phyloP scores from a whole-genome alignment of 2,113 vertebrate genomes.

The Epinephelus moara region DNA sequence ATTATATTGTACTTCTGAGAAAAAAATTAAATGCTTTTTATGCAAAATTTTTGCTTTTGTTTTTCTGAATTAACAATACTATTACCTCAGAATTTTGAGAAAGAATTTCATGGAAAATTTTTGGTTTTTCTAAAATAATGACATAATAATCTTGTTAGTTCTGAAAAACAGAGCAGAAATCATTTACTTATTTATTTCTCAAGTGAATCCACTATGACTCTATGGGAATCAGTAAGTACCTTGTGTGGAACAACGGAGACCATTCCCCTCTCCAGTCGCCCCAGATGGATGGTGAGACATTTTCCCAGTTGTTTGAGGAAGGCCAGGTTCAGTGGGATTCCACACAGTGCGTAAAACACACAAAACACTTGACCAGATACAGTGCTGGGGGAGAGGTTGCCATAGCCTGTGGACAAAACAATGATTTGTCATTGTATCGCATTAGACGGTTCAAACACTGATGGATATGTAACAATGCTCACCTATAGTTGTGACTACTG shows the following conservation, averaged over 20 bases:
- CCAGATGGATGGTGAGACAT: conserved; percentile 85
- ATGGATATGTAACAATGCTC: conserved; percentile 48
- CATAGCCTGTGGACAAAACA: conserved; percentile 85
- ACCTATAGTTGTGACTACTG: conserved; percentile 95
- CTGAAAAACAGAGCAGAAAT: no score
- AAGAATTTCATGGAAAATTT: no score
- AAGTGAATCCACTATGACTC: no score
- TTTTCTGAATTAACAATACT: no score
- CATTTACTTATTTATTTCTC: no score
- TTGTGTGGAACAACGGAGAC: conserved; percentile 85
- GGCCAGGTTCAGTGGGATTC: conserved; percentile 92
- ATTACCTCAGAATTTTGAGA: no score
- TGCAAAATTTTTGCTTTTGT: no score
- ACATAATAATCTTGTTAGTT: no score
- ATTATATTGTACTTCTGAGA: no score
- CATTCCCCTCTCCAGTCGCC: conserved; percentile 85
- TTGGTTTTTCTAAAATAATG: no score
- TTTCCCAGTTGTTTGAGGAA: conserved; percentile 93
- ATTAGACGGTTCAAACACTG: not conserved
- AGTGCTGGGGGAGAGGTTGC: conserved; percentile 92
- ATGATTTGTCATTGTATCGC: not conserved
- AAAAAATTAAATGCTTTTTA: no score
- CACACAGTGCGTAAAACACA: conserved; percentile 92
- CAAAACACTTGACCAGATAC: conserved; percentile 92
- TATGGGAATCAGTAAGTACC: conserved; percentile 71